These are phyloP conservation scores for Sinodicranocentrus sp. DNA, from an alignment of 2,888 invertebrate genomes.

Conservation along the genomic window DNA sequence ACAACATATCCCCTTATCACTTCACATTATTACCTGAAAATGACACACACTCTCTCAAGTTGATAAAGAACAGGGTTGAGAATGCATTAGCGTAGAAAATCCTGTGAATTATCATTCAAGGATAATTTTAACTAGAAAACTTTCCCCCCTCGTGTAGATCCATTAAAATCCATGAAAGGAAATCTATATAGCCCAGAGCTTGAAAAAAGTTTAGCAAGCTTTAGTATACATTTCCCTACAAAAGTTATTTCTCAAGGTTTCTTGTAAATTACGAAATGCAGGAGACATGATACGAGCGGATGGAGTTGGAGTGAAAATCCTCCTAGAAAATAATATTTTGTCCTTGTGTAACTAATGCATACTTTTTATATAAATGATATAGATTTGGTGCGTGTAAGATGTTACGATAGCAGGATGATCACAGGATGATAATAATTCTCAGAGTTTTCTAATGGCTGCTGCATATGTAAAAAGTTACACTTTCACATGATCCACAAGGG, in stretches of 20 bases:
- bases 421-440: too few species aligned
- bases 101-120: conserved; percentile 12
- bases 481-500: too few species aligned
- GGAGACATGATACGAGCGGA: too few species aligned
- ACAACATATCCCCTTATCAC: neutral
- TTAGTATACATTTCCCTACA: neutral
- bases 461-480: too few species aligned
- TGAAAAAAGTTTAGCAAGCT: conserved; percentile 18
- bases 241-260: too few species aligned
- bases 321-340: neutral
- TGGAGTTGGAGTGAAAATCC: neutral
- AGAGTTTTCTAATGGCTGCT: too few species aligned
- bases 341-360: neutral
- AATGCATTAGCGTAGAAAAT: conserved; percentile 1
- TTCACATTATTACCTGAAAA: conserved; percentile 35
- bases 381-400: neutral
- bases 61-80: neutral
- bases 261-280: too few species aligned
- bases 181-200: neutral
- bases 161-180: conserved; percentile 24
- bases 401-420: too few species aligned
- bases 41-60: conserved; percentile 10
- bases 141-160: conserved; percentile 15
- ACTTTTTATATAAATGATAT: neutral
- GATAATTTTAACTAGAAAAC: conserved; percentile 45